Percentiles rank a stretch among this genome's conserved stretches.
phyloP scores from a whole-genome alignment of 2,888 invertebrate genomes.

The Leuctra nigra region DNA sequence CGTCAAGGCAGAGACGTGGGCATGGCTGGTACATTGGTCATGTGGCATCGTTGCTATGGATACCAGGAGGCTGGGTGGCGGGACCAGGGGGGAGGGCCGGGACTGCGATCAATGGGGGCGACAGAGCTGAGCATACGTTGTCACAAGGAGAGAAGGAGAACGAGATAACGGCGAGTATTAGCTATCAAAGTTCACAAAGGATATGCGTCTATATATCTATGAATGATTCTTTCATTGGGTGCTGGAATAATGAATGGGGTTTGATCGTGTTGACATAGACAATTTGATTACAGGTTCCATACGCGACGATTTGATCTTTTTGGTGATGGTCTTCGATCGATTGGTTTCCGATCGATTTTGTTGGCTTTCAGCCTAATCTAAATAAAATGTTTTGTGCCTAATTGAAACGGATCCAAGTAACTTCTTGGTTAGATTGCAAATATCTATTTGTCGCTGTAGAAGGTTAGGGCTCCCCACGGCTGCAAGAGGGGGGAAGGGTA shows the following conservation, averaged over 20 bases:
- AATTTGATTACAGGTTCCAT: too few relatives aligned
- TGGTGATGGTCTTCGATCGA: too few relatives aligned
- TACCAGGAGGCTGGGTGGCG: too few relatives aligned
- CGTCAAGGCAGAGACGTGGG: too few relatives aligned
- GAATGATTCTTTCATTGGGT: not conserved
- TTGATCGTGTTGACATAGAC: not conserved
- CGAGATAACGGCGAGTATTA: not conserved
- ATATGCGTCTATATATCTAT: not conserved
- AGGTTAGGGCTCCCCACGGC: constrained; percentile 9
- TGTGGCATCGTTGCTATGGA: too few relatives aligned
- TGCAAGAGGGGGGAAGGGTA: not conserved
- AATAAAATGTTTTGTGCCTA: not conserved
- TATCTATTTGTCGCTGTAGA: not conserved
- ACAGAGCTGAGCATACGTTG: too few relatives aligned
- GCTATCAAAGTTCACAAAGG: not conserved
- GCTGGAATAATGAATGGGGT: not conserved
- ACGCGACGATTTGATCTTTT: too few relatives aligned
- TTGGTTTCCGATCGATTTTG: too few relatives aligned
- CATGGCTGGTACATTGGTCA: too few relatives aligned
- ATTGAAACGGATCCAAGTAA: not conserved
- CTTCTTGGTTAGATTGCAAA: not conserved
- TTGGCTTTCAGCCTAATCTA: not conserved
- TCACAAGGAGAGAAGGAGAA: not conserved
- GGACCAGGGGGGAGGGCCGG: too few relatives aligned
- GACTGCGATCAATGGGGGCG: too few relatives aligned